Evolutionary conservation across 2,888 invertebrate species (phyloP), one percentile per base, ranked within the genome.

Genomic region (Drosophila prostipennis): DNA sequence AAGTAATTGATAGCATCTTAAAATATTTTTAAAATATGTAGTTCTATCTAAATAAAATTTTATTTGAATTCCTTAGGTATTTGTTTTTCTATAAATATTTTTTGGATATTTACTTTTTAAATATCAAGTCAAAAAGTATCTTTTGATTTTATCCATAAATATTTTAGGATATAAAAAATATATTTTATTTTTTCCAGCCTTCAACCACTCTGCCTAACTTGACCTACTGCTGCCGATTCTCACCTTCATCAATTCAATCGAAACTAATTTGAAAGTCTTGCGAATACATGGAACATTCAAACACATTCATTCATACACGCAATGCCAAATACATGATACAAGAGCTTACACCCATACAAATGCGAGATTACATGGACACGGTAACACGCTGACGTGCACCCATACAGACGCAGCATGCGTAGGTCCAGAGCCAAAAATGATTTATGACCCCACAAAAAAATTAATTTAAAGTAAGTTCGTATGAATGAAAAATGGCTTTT

Each of bases 401-500:
- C 36, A 51, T 14, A 72, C 67, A 64, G 58, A 56, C 52, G 58
- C 63, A 63, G 54, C 67, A 67, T 78, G 72, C 72, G 75, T 74
- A 59, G 72, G 79, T 71, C 76, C 78, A 72, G 77, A 74, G 74
- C 73, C 78, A 73, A 79, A 87, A 89, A 85, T 87, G 89, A 85
- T 89, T 89, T 89, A 86, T 89, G 87, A 77, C 74, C 77, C 78
- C 83, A 75, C 84, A 83, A 89, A 89, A 88, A 86, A 86, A 86
- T 86, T 83, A 89, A 89, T 86, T 89, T 89, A 83, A 87, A 84
- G 83, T 85, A 90, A 89, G 87, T 89, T 85, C 85, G 89, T 89
- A 89, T 89, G 89, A 89, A 89, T 89, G 89, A 89, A 89, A 89
- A 90, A 89, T 90, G 86, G 86, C 79, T 86, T 87, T 86, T 76